Evolutionary conservation across 1,140 invertebrate genomes (phyloP).

Genomic region (Drosophila punjabiensis): DNA sequence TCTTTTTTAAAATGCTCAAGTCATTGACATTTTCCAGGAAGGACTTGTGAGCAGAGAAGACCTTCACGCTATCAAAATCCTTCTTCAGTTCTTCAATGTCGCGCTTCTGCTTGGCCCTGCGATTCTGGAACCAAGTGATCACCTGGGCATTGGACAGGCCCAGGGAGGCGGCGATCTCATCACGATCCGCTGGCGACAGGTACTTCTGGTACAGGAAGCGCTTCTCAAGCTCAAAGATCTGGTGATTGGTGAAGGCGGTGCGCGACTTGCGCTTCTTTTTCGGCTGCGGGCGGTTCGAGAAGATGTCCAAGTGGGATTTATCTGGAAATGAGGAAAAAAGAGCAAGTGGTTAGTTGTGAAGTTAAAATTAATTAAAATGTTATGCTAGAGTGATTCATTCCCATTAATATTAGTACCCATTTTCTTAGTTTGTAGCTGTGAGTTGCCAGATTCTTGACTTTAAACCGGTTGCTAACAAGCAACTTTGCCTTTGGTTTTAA

Average conservation of each 20-base stretch:
- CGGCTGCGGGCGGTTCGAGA: conserved; percentile 96
- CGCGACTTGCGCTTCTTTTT: conserved; percentile 99
- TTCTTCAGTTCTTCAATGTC: conserved; percentile 99
- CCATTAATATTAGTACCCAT: neutral
- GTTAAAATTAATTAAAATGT: neutral
- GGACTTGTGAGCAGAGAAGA: conserved; percentile 92
- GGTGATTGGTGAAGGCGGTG: conserved; percentile 99
- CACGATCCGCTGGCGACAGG: conserved; percentile 97
- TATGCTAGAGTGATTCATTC: neutral
- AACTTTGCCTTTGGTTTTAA: conserved; percentile 53
- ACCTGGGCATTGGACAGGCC: conserved; percentile 97
- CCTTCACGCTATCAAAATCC: conserved; percentile 96
- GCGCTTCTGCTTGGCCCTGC: conserved; percentile 97
- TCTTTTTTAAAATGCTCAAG: conserved; percentile 94
- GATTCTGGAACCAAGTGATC: conserved; percentile 99
- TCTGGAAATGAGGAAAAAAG: conserved; percentile 57
- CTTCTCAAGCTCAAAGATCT: conserved; percentile 99
- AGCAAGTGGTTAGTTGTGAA: conserved; percentile 4
- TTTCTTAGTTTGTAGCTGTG: neutral
- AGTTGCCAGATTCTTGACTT: conserved; percentile 3
- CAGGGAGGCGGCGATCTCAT: conserved; percentile 96
- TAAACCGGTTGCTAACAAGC: conserved; percentile 70
- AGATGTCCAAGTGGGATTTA: conserved; percentile 91
- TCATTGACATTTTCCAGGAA: conserved; percentile 96
- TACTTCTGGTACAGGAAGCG: conserved; percentile 99